Percentiles rank a stretch among this genome's conserved stretches.
Evolutionary conservation across 2,888 invertebrate genomes (phyloP).

Genomic region (Habroteleia sp.): DNA sequence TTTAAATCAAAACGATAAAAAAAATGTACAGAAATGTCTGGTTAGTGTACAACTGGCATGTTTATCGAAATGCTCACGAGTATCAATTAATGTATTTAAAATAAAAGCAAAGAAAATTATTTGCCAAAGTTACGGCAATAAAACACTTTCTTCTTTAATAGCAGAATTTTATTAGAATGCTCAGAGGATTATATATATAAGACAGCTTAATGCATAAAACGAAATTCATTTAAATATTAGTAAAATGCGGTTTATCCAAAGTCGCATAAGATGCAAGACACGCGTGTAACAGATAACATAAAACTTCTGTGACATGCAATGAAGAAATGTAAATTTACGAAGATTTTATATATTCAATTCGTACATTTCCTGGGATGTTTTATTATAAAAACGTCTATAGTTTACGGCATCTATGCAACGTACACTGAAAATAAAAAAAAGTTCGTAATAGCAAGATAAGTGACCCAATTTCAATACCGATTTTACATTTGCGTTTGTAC

Average conservation of each 20-base stretch:
- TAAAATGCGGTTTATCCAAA: conserved; percentile 23
- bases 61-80: no score
- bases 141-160: conserved; percentile 24
- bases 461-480: conserved; percentile 19
- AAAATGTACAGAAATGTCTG: no score
- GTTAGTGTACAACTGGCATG: no score
- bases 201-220: conserved; percentile 26
- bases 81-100: conserved; percentile 6
- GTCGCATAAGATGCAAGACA: conserved; percentile 28
- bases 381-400: conserved; percentile 32
- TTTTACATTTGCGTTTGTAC: neutral
- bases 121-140: neutral
- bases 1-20: no score
- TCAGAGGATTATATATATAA: conserved; percentile 19
- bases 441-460: conserved; percentile 13
- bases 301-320: conserved; percentile 22
- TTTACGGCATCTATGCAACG: conserved; percentile 18
- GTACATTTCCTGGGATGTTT: conserved; percentile 22
- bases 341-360: conserved; percentile 29
- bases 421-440: conserved; percentile 16
- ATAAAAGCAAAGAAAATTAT: conserved; percentile 17
- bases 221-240: conserved; percentile 30
- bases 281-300: conserved; percentile 27
- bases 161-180: conserved; percentile 17
- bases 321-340: conserved; percentile 21